Evolutionary conservation across 2,113 vertebrate genomes (phyloP), one percentile per base, ranked within the genome.

Genomic region (Tragulus kanchil): DNA sequence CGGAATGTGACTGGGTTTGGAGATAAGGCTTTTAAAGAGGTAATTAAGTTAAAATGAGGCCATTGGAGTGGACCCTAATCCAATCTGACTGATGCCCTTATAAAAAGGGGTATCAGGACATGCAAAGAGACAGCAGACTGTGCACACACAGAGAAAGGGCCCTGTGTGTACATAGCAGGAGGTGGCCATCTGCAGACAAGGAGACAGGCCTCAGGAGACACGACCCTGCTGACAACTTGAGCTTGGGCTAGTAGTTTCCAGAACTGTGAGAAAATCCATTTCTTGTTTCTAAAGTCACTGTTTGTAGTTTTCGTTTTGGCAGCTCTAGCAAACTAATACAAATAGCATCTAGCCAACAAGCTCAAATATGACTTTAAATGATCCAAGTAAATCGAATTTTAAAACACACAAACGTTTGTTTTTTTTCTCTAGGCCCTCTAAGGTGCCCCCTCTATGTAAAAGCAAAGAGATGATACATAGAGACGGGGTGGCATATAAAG

Each of bases 31-130:
- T 52, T 85, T 86, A 52, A 56, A 58, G 45, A 58, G 11, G 26
- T 61, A 89, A 91, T 77, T 62, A 19, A 50, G 26, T 88, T 90
- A 82, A 95, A 85, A 82, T 28, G 16, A 95, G 54, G 19, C 62
- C 50, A 52, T 87, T 45, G 15, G 17, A 48, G 2, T 31, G n/a
- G 9, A 10, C 25, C 1, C 61, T 89, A 67, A 13, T 84, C 61
- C 12, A 73, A 1, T 50, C 7, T 84, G n/a, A 73, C 42, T 31
- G 3, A 45, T 78, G 21, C 83, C 25, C 25, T 84, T 58, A 8
- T 69, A 26, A 84, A n/a, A 84, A 23, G 17, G 54, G n/a, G 11
- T 0, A 54, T 61, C 16, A 13, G 8, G 28, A 50, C 31, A 21
- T 73, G 23, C 8, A 52, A 15, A 69, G 54, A 67, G 12, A 87